Evolutionary conservation across 2,113 vertebrate genomes (phyloP), one percentile per base, ranked within the genome.

Genomic region (Polypterus senegalus): DNA sequence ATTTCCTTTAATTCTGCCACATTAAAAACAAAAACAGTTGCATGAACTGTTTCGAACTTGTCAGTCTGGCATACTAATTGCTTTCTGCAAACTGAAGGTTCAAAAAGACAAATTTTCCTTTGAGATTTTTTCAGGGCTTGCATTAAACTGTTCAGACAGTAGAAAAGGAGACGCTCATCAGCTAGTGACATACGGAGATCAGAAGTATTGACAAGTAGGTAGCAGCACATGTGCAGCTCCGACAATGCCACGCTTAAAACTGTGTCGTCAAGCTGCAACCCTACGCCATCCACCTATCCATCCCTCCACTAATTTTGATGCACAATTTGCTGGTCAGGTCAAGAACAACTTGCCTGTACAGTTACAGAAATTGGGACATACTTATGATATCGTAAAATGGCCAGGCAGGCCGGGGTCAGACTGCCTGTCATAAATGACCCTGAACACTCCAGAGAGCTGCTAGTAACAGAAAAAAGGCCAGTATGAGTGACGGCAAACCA

Each of bases 21-120:
- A 86, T 88, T 84, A 86, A 80, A 78, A 77, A 81, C 85, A 84
- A 88, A 82, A 82, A 83, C 79, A 70, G 86, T 78, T 71, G 86
- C 71, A 71, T 86, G 86, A 88, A 86, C 86, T 88, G 86, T 86
- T 84, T 83, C 84, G 81, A 88, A 86, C 83, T 86, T 88, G 86
- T 88, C 86, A 88, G 80, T 76, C 73, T 81, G 72, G 73, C 74
- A 83, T 86, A 78, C 83, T 88, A 88, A 88, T 88, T 88, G 82
- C 86, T 82, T 82, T 67, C 74, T 70, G 75, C 66, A 53, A 82
- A 86, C 81, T 79, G 79, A 83, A 80, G 84, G 86, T 85, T 85
- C 78, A 86, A 82, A 81, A 79, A 83, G 86, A 88, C 84, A 83
- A 80, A 81, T 85, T 85, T 86, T 81, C 86, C 83, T 81, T 59